Evolutionary conservation across 2,888 invertebrate species (phyloP).

Genomic region (Epistrophe eligans): DNA sequence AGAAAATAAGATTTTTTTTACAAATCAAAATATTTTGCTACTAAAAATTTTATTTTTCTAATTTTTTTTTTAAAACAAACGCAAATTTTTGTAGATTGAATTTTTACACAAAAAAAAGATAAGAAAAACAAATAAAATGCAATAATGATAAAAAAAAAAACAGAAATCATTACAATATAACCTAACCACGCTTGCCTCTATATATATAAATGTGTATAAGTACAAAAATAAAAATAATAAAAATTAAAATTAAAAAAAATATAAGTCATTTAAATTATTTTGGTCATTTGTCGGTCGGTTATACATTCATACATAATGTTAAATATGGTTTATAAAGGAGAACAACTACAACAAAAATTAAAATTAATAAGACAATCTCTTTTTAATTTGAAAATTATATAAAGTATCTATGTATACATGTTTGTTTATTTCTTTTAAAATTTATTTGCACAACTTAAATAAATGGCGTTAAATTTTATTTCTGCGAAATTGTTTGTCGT

Average conservation of each 20-base stretch:
- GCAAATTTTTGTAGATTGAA: constrained; percentile 41
- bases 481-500: constrained; percentile 19
- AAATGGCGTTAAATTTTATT: constrained; percentile 20
- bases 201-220: constrained; percentile 70
- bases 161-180: constrained; percentile 34
- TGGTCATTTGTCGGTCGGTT: constrained; percentile 36
- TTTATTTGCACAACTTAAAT: constrained; percentile 33
- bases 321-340: constrained; percentile 1
- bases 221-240: constrained; percentile 53
- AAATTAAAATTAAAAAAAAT: neutral
- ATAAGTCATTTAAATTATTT: constrained; percentile 28
- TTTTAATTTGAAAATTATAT: neutral
- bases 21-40: constrained; percentile 71
- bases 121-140: neutral
- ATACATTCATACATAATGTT: neutral
- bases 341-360: neutral
- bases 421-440: neutral
- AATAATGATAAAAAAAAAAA: constrained; percentile 27
- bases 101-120: constrained; percentile 37
- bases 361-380: constrained; percentile 23
- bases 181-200: constrained; percentile 75
- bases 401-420: neutral
- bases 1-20: constrained; percentile 28
- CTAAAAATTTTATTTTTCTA: constrained; percentile 55
- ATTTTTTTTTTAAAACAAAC: constrained; percentile 45